These are phyloP conservation scores for Gymnoscopelus microlampas DNA, from an alignment of 2,797 vertebrate species.

Conservation along the genomic window DNA sequence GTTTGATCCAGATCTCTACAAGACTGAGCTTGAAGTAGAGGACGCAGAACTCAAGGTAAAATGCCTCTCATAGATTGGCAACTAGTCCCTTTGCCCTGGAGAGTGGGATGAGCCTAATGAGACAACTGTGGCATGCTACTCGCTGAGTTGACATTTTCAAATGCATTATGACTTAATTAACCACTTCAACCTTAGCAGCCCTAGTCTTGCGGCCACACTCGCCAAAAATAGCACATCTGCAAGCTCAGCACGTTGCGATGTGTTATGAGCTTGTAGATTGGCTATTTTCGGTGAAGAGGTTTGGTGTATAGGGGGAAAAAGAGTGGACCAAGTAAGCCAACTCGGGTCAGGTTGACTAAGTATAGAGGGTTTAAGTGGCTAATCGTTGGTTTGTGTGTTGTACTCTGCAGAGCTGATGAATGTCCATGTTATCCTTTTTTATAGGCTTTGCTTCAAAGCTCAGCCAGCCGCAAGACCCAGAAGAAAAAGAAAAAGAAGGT, in stretches of 20 bases:
- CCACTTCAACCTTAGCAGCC: no score
- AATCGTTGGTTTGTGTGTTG: not conserved
- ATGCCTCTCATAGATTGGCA: conserved; percentile 2
- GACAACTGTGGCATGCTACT: not conserved
- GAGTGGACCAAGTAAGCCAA: no score
- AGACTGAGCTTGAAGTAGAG: conserved; percentile 93
- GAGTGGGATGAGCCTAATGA: conserved; percentile 1
- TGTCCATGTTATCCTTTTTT: conserved; percentile 11
- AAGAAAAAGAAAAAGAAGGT: conserved; percentile 99
- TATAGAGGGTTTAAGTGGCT: no score
- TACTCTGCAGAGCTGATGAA: conserved; percentile 8
- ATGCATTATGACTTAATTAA: conserved; percentile 3
- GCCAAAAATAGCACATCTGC: no score
- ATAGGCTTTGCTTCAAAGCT: conserved; percentile 95
- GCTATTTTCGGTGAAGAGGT: no score
- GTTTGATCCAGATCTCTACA: conserved; percentile 91
- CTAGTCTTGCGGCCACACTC: no score
- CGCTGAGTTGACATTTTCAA: conserved; percentile 22
- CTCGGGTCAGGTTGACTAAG: no score
- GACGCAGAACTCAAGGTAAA: conserved; percentile 93
- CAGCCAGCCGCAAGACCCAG: conserved; percentile 95
- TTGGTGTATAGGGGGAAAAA: no score
- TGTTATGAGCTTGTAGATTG: no score
- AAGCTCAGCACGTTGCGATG: no score
- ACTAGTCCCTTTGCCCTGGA: not conserved